Conservation (phyloP, 2,113 vertebrate genomes). For the Columba livia region DNA sequence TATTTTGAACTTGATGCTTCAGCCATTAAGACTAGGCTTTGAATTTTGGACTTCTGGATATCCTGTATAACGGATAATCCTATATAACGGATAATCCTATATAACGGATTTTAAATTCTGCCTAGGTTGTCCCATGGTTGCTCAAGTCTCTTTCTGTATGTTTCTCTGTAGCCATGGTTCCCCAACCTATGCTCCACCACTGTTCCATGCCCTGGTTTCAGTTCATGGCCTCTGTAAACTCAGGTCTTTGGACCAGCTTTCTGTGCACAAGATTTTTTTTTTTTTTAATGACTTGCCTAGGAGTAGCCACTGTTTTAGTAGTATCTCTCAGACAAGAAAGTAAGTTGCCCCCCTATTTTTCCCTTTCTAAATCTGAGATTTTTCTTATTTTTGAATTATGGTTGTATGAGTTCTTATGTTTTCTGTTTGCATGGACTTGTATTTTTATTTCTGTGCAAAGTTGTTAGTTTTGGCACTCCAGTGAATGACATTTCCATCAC, state of each 20-base stretch:
- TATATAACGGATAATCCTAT: not conserved
- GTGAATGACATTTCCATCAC: not conserved
- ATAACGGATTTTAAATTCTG: not conserved
- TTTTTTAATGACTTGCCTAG: not conserved
- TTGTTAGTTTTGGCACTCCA: not conserved
- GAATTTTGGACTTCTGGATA: not conserved
- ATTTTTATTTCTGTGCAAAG: constrained; percentile 8
- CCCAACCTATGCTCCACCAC: not conserved
- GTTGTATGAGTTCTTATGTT: not conserved
- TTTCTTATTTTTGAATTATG: not conserved
- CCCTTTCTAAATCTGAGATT: not conserved
- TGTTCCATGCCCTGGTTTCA: not conserved
- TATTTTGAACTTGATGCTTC: not conserved
- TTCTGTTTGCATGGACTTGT: not conserved
- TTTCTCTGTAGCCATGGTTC: not conserved
- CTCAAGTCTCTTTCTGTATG: not conserved
- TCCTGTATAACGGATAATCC: no score
- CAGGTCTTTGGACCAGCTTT: not conserved
- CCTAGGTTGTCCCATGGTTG: not conserved
- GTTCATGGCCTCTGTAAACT: not conserved
- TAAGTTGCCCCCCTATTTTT: not conserved
- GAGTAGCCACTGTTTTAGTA: not conserved
- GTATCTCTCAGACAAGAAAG: not conserved
- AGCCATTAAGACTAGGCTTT: not conserved
- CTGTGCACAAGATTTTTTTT: not conserved